A percentile compares a stretch with the other conserved stretches of the same genome.
Conservation (phyloP, 2,113 vertebrate genomes). For the Bubo bubo region DNA sequence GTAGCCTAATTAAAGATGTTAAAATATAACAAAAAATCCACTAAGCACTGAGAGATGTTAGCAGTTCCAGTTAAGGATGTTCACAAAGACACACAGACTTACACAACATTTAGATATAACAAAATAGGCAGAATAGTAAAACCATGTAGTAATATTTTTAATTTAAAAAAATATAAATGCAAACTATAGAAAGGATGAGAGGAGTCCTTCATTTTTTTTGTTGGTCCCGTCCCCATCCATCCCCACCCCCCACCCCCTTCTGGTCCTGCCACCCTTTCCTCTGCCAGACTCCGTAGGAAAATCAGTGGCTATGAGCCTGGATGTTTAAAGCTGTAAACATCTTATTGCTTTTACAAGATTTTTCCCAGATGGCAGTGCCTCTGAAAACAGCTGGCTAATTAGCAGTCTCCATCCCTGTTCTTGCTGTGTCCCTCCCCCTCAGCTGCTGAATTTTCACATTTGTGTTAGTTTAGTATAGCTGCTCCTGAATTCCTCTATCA, state of each 20-base stretch:
- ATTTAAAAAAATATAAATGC: neutral
- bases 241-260: neutral
- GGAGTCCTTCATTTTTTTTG: neutral
- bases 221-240: neutral
- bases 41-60: neutral
- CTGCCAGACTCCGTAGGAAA: neutral
- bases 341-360: neutral
- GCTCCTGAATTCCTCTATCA: conserved; percentile 5
- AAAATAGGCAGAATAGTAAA: neutral
- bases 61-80: neutral
- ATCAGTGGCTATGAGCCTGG: neutral
- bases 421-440: neutral
- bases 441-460: conserved; percentile 27
- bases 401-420: neutral
- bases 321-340: neutral
- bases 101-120: neutral
- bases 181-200: neutral
- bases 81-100: neutral
- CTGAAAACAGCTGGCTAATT: conserved; percentile 15
- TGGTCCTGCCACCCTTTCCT: neutral
- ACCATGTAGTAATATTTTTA: neutral
- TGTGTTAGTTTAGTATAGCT: conserved; percentile 27
- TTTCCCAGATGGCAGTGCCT: neutral
- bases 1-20: neutral
- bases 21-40: neutral